A percentile compares a stretch with the other conserved stretches of the same genome.
These are phyloP conservation scores for Cyprichromis sp. DNA, from an alignment of 2,113 vertebrate genomes.

Conservation along the genomic window DNA sequence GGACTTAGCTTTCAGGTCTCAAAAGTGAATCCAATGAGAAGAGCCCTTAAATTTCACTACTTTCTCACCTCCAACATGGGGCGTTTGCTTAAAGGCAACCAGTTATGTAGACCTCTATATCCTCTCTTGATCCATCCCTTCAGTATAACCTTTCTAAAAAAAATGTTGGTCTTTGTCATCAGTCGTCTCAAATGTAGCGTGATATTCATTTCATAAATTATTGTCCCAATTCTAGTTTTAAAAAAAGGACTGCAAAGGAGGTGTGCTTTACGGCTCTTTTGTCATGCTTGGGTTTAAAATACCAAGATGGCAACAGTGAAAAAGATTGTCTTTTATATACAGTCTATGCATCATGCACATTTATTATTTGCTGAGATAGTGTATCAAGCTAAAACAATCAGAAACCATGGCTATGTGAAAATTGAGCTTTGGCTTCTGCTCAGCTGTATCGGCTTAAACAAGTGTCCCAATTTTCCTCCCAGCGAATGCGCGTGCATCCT, in stretches of 20 bases:
- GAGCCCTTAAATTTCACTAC: not conserved
- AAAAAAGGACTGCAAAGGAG: not conserved
- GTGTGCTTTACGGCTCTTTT: not conserved
- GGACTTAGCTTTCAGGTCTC: not conserved
- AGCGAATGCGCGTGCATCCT: not conserved
- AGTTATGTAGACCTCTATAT: not conserved
- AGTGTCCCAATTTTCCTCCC: not conserved
- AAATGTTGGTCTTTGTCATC: not conserved
- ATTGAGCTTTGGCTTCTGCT: not conserved
- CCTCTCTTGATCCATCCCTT: not conserved
- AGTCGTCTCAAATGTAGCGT: not conserved
- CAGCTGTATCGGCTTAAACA: not conserved
- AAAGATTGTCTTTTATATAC: not conserved
- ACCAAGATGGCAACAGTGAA: not conserved
- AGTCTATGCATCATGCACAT: not conserved
- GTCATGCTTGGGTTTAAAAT: not conserved
- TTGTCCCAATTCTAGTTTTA: rapidly evolving
- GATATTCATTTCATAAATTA: not conserved
- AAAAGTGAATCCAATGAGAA: not conserved
- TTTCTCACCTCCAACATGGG: not conserved
- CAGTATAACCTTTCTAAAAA: not conserved
- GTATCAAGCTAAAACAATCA: not conserved
- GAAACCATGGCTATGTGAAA: not conserved
- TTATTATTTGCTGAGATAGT: not conserved
- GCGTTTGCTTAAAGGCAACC: not conserved